These are phyloP conservation scores for Bubo bubo DNA, from an alignment of 2,113 vertebrate species.

Conservation along the genomic window DNA sequence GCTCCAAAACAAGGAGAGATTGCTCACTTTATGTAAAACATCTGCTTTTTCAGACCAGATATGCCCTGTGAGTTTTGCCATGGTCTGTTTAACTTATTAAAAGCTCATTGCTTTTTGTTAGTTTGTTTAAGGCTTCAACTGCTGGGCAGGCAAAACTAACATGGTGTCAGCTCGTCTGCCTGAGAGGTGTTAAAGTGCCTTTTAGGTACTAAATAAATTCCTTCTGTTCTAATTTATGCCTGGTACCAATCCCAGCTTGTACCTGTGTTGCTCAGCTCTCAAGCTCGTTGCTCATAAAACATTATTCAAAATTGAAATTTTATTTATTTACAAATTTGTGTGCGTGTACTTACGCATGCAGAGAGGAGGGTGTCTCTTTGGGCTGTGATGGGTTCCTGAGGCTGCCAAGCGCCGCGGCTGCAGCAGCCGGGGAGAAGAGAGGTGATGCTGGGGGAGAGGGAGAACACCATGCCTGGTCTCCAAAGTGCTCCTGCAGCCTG, in stretches of 20 bases:
- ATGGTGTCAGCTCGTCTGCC: fast-evolving
- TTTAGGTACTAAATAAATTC: not conserved
- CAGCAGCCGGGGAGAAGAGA: not conserved
- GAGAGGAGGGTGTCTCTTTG: too few species aligned
- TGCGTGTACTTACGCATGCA: not conserved
- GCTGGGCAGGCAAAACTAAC: not conserved
- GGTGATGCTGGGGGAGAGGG: not conserved
- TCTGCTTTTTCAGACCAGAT: not conserved
- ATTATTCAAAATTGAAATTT: not conserved
- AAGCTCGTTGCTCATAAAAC: not conserved
- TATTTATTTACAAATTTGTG: not conserved
- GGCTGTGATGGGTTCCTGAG: not conserved
- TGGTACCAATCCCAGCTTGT: not conserved
- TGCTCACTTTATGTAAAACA: not conserved
- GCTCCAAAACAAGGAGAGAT: not conserved
- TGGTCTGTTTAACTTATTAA: not conserved
- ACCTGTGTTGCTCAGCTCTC: not conserved
- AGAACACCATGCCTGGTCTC: fast-evolving
- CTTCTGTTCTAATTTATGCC: not conserved
- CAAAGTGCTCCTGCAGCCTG: fast-evolving
- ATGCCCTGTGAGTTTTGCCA: not conserved
- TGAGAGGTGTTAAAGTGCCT: not conserved
- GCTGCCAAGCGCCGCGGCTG: not conserved
- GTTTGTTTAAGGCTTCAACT: not conserved
- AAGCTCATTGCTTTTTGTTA: not conserved